phyloP scores from a whole-genome alignment of 2,888 invertebrate genomes.

The Alcis repandata region DNA sequence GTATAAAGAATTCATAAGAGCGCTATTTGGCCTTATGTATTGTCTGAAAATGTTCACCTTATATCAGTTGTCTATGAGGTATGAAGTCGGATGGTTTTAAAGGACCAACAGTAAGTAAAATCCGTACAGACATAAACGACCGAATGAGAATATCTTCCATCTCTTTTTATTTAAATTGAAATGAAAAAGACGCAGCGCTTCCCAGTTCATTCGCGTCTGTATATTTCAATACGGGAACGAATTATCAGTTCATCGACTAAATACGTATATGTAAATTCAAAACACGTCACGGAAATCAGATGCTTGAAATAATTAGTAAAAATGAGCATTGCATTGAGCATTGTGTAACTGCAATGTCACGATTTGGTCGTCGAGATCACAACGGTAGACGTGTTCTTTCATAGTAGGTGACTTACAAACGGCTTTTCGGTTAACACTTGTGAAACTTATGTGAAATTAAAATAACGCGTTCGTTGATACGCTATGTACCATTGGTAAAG shows the following conservation, averaged over 20 bases:
- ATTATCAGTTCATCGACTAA: not conserved
- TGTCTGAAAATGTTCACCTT: not conserved
- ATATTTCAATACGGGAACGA: too few relatives aligned
- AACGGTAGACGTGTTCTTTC: slow-evolving; percentile 31
- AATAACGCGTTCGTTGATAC: too few relatives aligned
- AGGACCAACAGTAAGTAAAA: too few relatives aligned
- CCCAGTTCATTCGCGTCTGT: too few relatives aligned
- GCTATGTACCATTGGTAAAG: too few relatives aligned
- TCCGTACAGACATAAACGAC: too few relatives aligned
- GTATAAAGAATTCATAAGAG: not conserved
- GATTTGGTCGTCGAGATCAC: slow-evolving; percentile 53
- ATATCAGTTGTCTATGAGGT: not conserved
- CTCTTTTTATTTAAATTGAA: too few relatives aligned
- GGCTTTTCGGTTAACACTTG: too few relatives aligned
- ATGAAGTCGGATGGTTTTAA: too few relatives aligned
- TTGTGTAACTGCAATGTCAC: slow-evolving; percentile 29
- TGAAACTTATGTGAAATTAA: too few relatives aligned
- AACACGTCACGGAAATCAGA: slow-evolving; percentile 35
- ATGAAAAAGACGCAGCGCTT: too few relatives aligned
- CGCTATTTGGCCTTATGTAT: not conserved
- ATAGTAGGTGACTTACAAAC: slow-evolving; percentile 33
- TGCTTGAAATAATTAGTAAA: slow-evolving; percentile 40
- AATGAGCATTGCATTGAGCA: slow-evolving; percentile 54
- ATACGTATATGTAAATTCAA: slow-evolving; percentile 2
- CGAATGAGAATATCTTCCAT: too few relatives aligned